A percentile compares a stretch with the other conserved stretches of the same genome.
phyloP scores from a whole-genome alignment of 2,113 vertebrate species.

The Tautogolabrus adspersus region DNA sequence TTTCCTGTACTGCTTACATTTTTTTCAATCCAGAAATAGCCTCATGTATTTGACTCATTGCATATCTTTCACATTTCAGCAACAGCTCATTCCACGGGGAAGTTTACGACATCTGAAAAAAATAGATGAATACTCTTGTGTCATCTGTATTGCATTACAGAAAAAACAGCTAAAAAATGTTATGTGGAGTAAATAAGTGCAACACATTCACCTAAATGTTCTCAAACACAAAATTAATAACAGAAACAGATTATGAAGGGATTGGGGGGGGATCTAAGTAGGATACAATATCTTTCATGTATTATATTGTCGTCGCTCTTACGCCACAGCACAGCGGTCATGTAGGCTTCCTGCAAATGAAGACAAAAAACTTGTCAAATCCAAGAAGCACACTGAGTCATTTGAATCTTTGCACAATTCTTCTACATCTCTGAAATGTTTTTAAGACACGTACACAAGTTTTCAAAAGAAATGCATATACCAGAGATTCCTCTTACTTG shows the following conservation, averaged over 20 bases:
- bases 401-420: too few species aligned
- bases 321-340: background rate
- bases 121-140: constrained; percentile 32
- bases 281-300: background rate
- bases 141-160: constrained; percentile 33
- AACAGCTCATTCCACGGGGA: background rate
- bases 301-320: background rate
- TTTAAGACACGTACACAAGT: too few species aligned
- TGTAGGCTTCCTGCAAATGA: background rate
- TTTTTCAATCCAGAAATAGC: constrained; percentile 45
- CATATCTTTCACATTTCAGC: constrained; percentile 19
- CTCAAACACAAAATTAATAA: constrained; percentile 23
- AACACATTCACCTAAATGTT: background rate
- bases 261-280: background rate
- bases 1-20: constrained; percentile 24
- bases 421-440: too few species aligned
- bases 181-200: constrained; percentile 16
- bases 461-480: too few species aligned
- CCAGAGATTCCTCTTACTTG: too few species aligned
- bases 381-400: too few species aligned
- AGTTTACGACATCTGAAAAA: constrained; percentile 18
- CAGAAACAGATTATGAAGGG: background rate
- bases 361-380: background rate
- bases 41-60: constrained; percentile 14
- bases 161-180: background rate